Base-by-base conservation (phyloP, 2,888 invertebrate genomes). In the Hyles lineata region DNA sequence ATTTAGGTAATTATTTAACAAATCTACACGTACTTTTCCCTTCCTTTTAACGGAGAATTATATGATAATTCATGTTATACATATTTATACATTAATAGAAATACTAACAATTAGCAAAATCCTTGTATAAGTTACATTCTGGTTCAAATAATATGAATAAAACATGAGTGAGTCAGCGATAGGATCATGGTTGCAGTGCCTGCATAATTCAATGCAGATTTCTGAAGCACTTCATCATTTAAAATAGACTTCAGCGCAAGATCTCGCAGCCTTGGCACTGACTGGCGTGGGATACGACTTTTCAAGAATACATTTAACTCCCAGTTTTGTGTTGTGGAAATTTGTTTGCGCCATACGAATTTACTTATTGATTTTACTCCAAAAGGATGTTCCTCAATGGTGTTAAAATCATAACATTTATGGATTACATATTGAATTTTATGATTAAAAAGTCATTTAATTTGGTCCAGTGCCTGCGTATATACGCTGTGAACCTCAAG, bases 161-260 rank as follows among this genome's bases (percentile, higher is more conserved):
- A 60, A 15, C 29, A 25, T 25, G 63, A 67, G 17, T 62, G 21
- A 67, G 2, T 32, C 32, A 19, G 17, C 19, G 32, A 17, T 17
- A 43, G 15, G 21, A 43, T n/a, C 19, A n/a, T n/a, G 19, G 43
- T 21, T 67, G 43, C 23, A 67, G 43, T 35, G 21, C 50, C 23
- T 43, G 63, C 23, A 50, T 43, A 67, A 67, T 32, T 11, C 62
- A 55, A 19, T n/a, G 55, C 55, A 9, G 35, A 23, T 43, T 21
- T 4, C 15, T 21, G 43, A 21, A 21, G 11, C 43, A 43, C 7
- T 55, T 67, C 63, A 67, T 67, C 43, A 43, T 43, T 67, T 67
- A 67, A 67, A 67, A 67, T 67, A 67, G 63, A 23, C 21, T 43
- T 43, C 15, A 15, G 43, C 17, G 35, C 35, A 43, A n/a, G 43